Conservation (phyloP, 1,140 invertebrate species). For the Nasonia giraulti region DNA sequence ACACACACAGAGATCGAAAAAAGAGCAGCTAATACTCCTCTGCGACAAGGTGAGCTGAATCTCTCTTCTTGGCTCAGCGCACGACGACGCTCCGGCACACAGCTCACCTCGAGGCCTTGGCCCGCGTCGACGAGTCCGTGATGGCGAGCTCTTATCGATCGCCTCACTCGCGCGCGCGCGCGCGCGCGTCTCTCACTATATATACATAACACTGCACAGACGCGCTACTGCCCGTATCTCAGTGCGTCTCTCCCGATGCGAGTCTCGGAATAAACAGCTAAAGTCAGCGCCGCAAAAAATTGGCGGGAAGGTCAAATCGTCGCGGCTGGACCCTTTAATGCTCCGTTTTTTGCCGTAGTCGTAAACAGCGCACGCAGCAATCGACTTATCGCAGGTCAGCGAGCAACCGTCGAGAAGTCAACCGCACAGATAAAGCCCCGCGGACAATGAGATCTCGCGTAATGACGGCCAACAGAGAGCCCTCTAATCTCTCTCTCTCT, state of each 20-base stretch:
- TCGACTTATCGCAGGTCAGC: conserved; percentile 15
- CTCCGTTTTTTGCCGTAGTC: not conserved
- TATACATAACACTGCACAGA: no score
- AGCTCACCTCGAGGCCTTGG: conserved; percentile 17
- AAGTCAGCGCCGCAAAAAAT: not conserved
- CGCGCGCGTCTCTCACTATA: not conserved
- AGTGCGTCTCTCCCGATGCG: no score
- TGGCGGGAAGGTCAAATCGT: not conserved
- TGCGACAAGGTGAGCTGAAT: not conserved
- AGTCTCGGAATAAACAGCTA: no score
- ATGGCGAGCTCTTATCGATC: conserved; percentile 31
- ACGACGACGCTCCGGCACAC: not conserved
- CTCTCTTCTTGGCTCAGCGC: not conserved
- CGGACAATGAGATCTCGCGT: not conserved
- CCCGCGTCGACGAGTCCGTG: not conserved
- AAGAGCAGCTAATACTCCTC: not conserved
- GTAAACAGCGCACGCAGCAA: not conserved
- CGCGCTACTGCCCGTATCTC: no score
- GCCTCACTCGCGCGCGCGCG: not conserved
- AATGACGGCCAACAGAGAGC: conserved; percentile 5
- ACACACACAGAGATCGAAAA: no score
- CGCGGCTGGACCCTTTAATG: not conserved
- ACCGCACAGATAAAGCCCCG: not conserved
- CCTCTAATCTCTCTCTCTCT: not conserved
- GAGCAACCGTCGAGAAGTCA: conserved; percentile 22